Evolutionary conservation across 2,888 invertebrate genomes (phyloP).

Genomic region (Protodeltote pygarga): DNA sequence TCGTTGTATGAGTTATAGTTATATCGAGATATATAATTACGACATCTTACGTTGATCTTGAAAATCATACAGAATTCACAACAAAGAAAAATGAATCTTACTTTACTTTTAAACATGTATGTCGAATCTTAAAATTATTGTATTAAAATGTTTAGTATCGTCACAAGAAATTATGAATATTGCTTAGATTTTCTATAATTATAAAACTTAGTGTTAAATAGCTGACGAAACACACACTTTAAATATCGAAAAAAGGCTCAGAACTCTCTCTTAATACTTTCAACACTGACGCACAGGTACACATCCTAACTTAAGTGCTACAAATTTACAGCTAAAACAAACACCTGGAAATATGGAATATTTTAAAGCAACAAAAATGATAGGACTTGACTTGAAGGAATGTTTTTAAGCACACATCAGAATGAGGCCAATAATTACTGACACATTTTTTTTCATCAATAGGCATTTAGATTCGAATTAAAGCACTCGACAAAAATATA

Average conservation of each 20-base stretch:
- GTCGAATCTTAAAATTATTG: slow-evolving; percentile 43
- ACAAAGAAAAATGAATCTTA: slow-evolving; percentile 17
- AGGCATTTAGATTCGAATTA: slow-evolving; percentile 17
- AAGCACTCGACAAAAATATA: slow-evolving; percentile 30
- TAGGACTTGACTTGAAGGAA: slow-evolving; percentile 33
- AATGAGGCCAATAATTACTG: slow-evolving; percentile 5
- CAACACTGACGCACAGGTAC: slow-evolving; percentile 26
- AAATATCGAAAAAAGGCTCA: slow-evolving; percentile 60
- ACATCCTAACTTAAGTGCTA: slow-evolving; percentile 23
- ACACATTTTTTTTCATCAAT: neutral
- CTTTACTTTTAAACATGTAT: slow-evolving; percentile 16
- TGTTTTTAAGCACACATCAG: slow-evolving; percentile 35
- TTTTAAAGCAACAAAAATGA: slow-evolving; percentile 24
- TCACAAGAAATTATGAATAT: slow-evolving; percentile 60
- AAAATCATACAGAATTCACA: slow-evolving; percentile 34
- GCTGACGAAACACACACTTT: slow-evolving; percentile 45
- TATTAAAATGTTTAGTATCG: slow-evolving; percentile 34
- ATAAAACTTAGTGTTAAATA: slow-evolving; percentile 55
- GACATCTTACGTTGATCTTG: slow-evolving; percentile 21
- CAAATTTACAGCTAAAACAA: slow-evolving; percentile 26
- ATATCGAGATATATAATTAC: slow-evolving; percentile 20
- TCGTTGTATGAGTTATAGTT: slow-evolving; percentile 61
- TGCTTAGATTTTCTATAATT: slow-evolving; percentile 74
- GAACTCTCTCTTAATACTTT: slow-evolving; percentile 58
- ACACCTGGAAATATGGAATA: slow-evolving; percentile 23